Conservation (phyloP, 1,140 invertebrate species). For the Sitophilus oryzae region DNA sequence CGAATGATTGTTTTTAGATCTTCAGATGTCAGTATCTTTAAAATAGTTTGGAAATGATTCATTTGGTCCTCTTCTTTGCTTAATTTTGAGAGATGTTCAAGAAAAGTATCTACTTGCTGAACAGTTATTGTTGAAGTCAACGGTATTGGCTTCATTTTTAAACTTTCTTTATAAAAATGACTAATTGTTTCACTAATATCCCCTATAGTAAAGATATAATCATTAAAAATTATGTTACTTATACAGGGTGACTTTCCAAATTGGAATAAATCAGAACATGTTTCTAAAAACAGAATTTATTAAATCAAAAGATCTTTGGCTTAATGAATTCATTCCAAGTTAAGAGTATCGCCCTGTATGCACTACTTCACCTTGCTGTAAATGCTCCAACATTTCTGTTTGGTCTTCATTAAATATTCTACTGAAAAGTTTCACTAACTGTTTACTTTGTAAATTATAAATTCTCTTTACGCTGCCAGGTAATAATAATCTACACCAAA, state of each 20-base stretch:
- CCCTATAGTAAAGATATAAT: conserved; percentile 38
- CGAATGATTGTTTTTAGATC: conserved; percentile 84
- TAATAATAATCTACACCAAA: conserved; percentile 83
- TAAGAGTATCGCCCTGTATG: no score
- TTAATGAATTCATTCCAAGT: no score
- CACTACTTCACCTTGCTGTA: conserved; percentile 59
- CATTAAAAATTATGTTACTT: not conserved
- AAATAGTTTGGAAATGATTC: conserved; percentile 65
- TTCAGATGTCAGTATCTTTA: conserved; percentile 71
- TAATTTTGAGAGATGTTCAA: conserved; percentile 64
- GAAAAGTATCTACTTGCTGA: conserved; percentile 70
- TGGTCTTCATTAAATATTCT: conserved; percentile 68
- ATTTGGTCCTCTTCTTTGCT: conserved; percentile 87
- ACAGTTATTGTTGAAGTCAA: conserved; percentile 67
- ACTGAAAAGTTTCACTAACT: conserved; percentile 83
- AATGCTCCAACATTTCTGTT: conserved; percentile 76
- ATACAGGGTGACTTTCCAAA: no score
- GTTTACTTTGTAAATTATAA: conserved; percentile 90
- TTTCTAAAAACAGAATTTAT: no score
- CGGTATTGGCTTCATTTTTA: conserved; percentile 50
- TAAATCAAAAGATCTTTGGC: no score
- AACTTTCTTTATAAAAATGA: conserved; percentile 69
- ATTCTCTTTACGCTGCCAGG: conserved; percentile 76
- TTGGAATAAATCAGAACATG: no score
- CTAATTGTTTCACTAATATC: conserved; percentile 86